Conservation (phyloP, 2,888 invertebrate species). For the Reticulitermes lucifugus region DNA sequence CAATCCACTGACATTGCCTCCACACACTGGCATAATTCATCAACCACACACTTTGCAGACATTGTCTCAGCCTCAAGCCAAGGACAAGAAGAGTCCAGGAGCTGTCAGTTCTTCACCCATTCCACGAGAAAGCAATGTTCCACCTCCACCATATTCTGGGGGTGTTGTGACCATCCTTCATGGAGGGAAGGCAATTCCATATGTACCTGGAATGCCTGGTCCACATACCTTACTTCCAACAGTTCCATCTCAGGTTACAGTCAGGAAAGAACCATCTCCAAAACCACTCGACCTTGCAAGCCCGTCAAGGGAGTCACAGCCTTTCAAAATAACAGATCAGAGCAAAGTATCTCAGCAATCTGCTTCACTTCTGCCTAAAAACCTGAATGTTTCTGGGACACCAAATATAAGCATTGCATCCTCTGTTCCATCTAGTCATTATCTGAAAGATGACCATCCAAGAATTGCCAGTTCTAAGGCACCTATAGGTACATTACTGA, state of each 20-base stretch:
- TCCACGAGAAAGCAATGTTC: conserved; percentile 20
- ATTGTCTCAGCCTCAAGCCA: not conserved
- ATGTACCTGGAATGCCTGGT: conserved; percentile 90
- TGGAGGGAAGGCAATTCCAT: conserved; percentile 82
- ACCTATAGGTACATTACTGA: not conserved
- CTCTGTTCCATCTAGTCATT: conserved; percentile 20
- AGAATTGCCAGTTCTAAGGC: not conserved
- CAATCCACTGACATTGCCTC: conserved; percentile 74
- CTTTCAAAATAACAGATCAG: not conserved
- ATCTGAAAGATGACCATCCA: conserved; percentile 7
- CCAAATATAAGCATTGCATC: not conserved
- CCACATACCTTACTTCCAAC: conserved; percentile 71
- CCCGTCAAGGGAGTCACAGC: conserved; percentile 58
- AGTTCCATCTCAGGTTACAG: not conserved
- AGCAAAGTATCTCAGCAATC: not conserved
- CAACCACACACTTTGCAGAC: not conserved
- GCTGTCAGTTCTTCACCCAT: conserved; percentile 16
- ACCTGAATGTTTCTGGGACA: not conserved
- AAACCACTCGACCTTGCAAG: conserved; percentile 59
- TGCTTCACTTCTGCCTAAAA: not conserved
- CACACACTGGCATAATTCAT: conserved; percentile 43
- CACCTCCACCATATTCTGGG: conserved; percentile 60
- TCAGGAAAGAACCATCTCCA: conserved; percentile 40
- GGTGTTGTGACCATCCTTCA: conserved; percentile 74
- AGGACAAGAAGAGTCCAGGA: conserved; percentile 30